These are phyloP conservation scores for Rotaria magnacalcarata DNA, from an alignment of 2,888 invertebrate genomes.

Conservation along the genomic window DNA sequence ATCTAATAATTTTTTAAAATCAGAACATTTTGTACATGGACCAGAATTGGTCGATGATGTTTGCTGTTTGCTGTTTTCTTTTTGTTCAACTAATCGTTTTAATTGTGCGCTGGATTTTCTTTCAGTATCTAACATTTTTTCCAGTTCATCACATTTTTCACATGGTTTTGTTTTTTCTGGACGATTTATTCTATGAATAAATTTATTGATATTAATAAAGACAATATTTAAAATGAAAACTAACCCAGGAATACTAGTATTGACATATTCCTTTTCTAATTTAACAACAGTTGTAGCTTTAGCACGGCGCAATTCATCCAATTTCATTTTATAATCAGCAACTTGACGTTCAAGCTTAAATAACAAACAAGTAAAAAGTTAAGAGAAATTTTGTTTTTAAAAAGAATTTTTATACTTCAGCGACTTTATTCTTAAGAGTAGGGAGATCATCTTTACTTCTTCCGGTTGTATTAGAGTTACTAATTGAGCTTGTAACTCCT, in stretches of 20 bases:
- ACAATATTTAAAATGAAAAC: not conserved
- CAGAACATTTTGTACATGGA: slow-evolving; percentile 6
- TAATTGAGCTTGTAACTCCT: not conserved
- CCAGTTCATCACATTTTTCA: slow-evolving; percentile 19
- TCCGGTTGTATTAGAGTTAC: not conserved
- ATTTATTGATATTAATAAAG: not conserved
- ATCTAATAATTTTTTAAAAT: slow-evolving; percentile 14
- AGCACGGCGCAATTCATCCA: slow-evolving; percentile 44
- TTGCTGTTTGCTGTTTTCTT: not conserved
- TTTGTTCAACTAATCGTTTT: slow-evolving; percentile 16
- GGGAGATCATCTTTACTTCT: not conserved
- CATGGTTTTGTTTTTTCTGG: slow-evolving; percentile 12
- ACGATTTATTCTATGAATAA: not conserved
- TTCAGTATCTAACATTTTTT: not conserved
- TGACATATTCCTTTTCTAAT: slow-evolving; percentile 46
- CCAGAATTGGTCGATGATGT: not conserved
- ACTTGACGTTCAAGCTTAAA: slow-evolving; percentile 44
- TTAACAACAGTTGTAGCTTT: slow-evolving; percentile 43
- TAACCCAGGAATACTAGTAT: slow-evolving; percentile 38
- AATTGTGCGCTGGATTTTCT: slow-evolving; percentile 15
- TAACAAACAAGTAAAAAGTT: not conserved
- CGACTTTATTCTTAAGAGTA: not conserved
- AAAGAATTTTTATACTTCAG: not conserved
- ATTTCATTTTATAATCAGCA: slow-evolving; percentile 39
- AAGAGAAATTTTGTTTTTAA: not conserved